phyloP scores from a whole-genome alignment of 2,113 vertebrate genomes.

The Willisornis vidua region DNA sequence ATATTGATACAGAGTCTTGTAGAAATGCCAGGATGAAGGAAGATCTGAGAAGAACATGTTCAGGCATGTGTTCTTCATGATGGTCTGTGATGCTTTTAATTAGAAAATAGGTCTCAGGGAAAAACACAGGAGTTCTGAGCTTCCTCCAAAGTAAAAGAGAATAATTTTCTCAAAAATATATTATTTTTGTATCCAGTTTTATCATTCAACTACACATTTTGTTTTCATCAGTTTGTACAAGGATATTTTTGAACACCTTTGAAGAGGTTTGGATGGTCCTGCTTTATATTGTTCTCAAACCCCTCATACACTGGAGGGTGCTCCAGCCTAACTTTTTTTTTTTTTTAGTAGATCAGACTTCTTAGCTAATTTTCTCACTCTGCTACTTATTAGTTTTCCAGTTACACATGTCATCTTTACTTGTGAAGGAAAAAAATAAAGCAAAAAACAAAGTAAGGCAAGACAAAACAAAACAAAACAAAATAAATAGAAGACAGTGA shows the following conservation, averaged over 20 bases:
- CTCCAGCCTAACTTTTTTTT: neutral
- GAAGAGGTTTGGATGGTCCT: neutral
- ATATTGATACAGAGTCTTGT: neutral
- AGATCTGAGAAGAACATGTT: neutral
- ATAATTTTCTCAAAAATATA: neutral
- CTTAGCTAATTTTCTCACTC: neutral
- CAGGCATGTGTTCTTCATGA: neutral
- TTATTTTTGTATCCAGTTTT: neutral
- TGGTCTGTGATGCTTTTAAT: neutral
- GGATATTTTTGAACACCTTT: neutral
- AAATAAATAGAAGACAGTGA: neutral
- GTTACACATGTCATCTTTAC: neutral
- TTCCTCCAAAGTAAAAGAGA: neutral
- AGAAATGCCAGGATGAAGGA: neutral
- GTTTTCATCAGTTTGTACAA: neutral
- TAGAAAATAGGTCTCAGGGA: neutral
- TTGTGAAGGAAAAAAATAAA: neutral
- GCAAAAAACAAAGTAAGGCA: neutral
- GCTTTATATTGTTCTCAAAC: fast-evolving
- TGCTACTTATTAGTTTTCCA: neutral
- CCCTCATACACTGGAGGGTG: neutral
- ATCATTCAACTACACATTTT: neutral
- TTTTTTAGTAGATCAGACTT: neutral
- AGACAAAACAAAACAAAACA: neutral
- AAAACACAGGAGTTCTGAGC: neutral